Evolutionary conservation across 2,888 invertebrate genomes (phyloP), one percentile per base, ranked within the genome.

Genomic region (Chaitophorus viminalis): DNA sequence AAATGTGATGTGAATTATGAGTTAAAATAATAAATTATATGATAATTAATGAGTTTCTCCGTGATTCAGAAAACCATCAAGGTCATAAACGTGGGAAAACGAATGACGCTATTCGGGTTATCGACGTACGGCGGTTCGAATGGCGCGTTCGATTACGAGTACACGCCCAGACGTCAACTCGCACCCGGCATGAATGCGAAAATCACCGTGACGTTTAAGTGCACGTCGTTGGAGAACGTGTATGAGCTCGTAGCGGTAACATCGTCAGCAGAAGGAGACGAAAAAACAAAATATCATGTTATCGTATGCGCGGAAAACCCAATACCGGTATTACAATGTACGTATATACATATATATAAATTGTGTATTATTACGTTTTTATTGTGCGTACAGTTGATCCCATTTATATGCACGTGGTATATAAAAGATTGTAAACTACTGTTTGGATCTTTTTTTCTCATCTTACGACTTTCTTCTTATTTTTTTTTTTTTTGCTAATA

Each of bases 121-220:
- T 17, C 52, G 33, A 3, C 60, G 11, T 0, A 25, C n/a, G 11
- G 29, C 17, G 8, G 5, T 76, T 39, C 39, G 5, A 25, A 18
- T 9, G 4, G 21, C 0, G 29, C 9, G 31, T 87, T 87, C 29
- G 9, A 46, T 5, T 87, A 79, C 60, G 65, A 87, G 21, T 81
- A 81, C 17, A 9, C 21, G 3, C 87, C 74, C 9, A 46, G 9
- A 74, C 39, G 46, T 8, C 31, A 21, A 8, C 74, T 87, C 5
- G 87, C 87, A 5, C n/a, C 87, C 0, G 87, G 87, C 18, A 33
- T 87, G 81, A 74, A n/a, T 1, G 25, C 74, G 0, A 87, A 81
- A 33, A 25, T 87, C 5, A 46, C 65, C 5, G 46, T 87, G 31
- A 87, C 46, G 18, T 87, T 65, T 46, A 79, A 65, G 0, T 87